A percentile compares a stretch with the other conserved stretches of the same genome.
Conservation (phyloP, 2,797 vertebrate species). For the Fundulus diaphanus region DNA sequence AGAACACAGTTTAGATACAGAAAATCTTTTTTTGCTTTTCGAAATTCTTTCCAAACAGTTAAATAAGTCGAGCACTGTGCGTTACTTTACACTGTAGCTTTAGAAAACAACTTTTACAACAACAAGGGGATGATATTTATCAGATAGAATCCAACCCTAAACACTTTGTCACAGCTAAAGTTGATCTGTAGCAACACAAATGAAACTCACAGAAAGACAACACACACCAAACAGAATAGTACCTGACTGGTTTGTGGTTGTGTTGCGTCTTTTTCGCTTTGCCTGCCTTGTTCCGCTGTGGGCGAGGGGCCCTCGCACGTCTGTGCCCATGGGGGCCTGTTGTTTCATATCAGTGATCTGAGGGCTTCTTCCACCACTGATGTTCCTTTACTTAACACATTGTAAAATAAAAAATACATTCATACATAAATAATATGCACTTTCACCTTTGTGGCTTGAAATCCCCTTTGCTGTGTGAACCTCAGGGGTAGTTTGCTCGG, state of each 20-base stretch:
- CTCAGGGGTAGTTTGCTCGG: not conserved
- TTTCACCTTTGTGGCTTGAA: not conserved
- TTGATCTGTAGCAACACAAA: not conserved
- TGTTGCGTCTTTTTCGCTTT: not conserved
- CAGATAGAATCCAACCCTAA: not conserved
- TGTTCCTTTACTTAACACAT: not conserved
- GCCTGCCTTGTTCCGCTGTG: conserved; percentile 2
- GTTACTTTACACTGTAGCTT: not conserved
- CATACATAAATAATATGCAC: too few relatives aligned
- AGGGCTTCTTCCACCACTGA: conserved; percentile 5
- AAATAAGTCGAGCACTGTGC: not conserved
- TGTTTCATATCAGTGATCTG: conserved; percentile 19
- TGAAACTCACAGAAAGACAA: not conserved
- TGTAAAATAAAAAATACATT: not conserved
- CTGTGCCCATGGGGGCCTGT: not conserved
- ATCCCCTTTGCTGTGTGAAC: not conserved
- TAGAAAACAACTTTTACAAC: not conserved
- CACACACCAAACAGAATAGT: not conserved
- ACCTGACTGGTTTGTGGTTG: conserved; percentile 15
- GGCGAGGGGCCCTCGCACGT: not conserved
- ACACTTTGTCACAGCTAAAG: not conserved
- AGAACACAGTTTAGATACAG: not conserved
- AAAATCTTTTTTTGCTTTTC: not conserved
- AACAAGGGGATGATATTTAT: not conserved
- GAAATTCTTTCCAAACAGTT: not conserved